Evolutionary conservation across 2,888 invertebrate genomes (phyloP).

Genomic region (Sinhomidia bicolor): DNA sequence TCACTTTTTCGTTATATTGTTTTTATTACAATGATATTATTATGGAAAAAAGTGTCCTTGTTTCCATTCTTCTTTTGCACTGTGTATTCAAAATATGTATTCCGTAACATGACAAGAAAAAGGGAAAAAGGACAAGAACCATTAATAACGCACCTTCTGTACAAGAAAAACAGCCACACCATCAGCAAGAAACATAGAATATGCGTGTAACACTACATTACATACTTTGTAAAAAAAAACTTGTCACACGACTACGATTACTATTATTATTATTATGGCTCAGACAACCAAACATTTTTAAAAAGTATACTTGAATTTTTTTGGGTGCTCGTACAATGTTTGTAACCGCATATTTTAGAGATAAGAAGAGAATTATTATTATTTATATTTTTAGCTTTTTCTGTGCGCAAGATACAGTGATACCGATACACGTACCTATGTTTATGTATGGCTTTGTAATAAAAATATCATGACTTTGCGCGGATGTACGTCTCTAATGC

Average conservation of each 20-base stretch:
- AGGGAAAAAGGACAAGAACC: background rate
- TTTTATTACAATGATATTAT: constrained; percentile 37
- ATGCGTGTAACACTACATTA: background rate
- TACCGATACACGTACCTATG: too few species aligned
- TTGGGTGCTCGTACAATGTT: background rate
- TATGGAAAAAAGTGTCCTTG: constrained; percentile 34
- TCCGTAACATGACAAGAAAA: background rate
- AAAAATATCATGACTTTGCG: background rate
- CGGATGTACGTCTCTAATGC: constrained; percentile 34
- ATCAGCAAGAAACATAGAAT: background rate
- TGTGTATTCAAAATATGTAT: constrained; percentile 38
- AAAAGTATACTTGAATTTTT: constrained; percentile 24
- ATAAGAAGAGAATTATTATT: background rate
- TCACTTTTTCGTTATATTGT: background rate
- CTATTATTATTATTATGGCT: constrained; percentile 49
- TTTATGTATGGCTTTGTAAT: constrained; percentile 13
- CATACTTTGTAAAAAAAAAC: background rate
- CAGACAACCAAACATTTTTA: constrained; percentile 45
- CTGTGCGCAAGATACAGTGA: background rate
- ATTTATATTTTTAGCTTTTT: too few species aligned
- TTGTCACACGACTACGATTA: constrained; percentile 45
- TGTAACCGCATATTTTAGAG: background rate
- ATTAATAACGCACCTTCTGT: background rate
- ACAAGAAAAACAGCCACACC: background rate
- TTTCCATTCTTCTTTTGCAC: background rate